phyloP scores from a whole-genome alignment of 2,797 vertebrate genomes.

The Melanotaenia maccullochi region DNA sequence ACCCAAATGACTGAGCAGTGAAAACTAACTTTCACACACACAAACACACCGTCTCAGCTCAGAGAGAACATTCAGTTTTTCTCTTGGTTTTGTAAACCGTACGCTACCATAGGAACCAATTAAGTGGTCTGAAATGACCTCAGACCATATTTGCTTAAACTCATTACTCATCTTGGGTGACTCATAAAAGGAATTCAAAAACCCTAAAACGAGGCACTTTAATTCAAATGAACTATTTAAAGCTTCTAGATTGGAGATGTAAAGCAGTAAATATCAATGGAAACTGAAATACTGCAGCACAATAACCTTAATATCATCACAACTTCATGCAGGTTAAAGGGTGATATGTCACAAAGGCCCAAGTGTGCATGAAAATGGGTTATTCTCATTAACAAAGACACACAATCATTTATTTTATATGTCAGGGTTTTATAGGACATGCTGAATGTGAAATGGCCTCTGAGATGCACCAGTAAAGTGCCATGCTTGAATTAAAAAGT shows the following conservation, averaged over 20 bases:
- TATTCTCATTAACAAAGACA: too few relatives aligned
- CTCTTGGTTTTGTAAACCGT: slow-evolving; percentile 1
- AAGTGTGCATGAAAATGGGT: too few relatives aligned
- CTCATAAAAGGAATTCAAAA: slow-evolving; percentile 31
- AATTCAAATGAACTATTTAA: slow-evolving; percentile 7
- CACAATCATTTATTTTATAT: too few relatives aligned
- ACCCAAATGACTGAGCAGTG: not conserved
- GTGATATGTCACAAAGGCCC: too few relatives aligned
- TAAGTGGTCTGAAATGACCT: slow-evolving; percentile 40
- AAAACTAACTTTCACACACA: not conserved
- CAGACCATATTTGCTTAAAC: slow-evolving; percentile 49
- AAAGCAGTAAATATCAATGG: not conserved
- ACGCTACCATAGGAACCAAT: slow-evolving; percentile 54
- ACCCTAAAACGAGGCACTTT: not conserved
- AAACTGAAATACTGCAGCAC: not conserved
- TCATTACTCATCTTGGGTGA: slow-evolving; percentile 20
- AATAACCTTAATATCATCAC: not conserved
- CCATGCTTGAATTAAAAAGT: slow-evolving; percentile 13
- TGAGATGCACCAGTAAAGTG: slow-evolving; percentile 19
- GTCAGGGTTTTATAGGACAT: slow-evolving; percentile 12
- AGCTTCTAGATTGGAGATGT: not conserved
- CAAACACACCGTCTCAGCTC: slow-evolving; percentile 11
- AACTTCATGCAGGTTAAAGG: not conserved
- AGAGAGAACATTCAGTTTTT: slow-evolving; percentile 17
- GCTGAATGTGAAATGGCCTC: slow-evolving; percentile 2